Evolutionary conservation across 2,888 invertebrate genomes (phyloP), one percentile per base, ranked within the genome.

Genomic region (Scaptomyza polygonia): DNA sequence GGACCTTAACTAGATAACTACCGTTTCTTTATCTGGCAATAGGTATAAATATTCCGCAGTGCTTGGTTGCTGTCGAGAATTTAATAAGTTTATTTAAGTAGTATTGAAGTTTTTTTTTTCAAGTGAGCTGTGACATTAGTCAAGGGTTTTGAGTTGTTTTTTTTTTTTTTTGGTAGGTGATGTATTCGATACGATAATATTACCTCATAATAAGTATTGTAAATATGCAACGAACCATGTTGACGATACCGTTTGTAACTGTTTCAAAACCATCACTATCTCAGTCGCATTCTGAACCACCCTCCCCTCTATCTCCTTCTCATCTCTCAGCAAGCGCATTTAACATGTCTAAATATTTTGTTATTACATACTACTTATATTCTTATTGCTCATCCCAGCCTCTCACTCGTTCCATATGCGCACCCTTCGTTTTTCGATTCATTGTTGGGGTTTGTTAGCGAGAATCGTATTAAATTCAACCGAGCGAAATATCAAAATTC

Each of bases 381-480:
- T 57, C 27, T 57, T 55, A 53, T 59, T 58, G 49, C 39, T 55
- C 14, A 21, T 21, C 21, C 25, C 5, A 5, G 5, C 25, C 25
- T 25, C 36, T 12, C 39, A 27, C 3, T 14, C 2, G 18, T 8
- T 48, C 8, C n/a, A 3, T 2, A 12, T 0, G 11, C 9, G 43
- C 53, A 61, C 58, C 45, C 70, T 54, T 65, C 42, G 0, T 52
- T 1, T 32, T 21, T 47, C 12, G n/a, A 25, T 48, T 29, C n/a
- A 29, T 44, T 48, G 16, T 27, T 25, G 27, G 14, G 36, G 7
- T 16, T 49, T 43, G 39, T 40, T 39, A 27, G 43, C 52, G 25
- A 27, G 49, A 78, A 82, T 79, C 85, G 76, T 72, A 79, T 85
- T 87, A 85, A 79, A 72, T 25, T 27, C 85, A 87, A 72, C 74